phyloP scores from a whole-genome alignment of 2,888 invertebrate genomes.

The Limnephilus auricula region DNA sequence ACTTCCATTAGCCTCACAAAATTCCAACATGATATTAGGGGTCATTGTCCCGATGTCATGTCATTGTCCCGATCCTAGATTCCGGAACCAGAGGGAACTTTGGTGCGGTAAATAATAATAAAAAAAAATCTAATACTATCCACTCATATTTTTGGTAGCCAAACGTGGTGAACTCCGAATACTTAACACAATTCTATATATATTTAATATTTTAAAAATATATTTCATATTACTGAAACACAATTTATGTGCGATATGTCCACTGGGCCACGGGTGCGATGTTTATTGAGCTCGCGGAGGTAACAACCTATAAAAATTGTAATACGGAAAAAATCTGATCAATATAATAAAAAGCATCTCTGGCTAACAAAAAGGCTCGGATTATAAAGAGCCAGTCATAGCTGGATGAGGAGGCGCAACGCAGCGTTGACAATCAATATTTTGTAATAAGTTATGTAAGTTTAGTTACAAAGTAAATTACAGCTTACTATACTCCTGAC shows the following conservation, averaged over 20 bases:
- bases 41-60: no score
- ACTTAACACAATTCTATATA: no score
- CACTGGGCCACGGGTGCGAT: constrained; percentile 51
- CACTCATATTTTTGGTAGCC: no score
- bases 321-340: constrained; percentile 65
- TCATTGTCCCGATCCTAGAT: no score
- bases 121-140: no score
- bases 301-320: constrained; percentile 63
- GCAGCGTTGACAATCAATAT: background rate
- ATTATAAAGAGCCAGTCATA: constrained; percentile 59
- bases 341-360: constrained; percentile 65
- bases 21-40: no score
- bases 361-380: constrained; percentile 62
- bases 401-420: constrained; percentile 55
- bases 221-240: no score
- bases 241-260: background rate
- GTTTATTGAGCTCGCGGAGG: constrained; percentile 48
- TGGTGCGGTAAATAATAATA: no score
- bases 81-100: no score
- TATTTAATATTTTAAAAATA: no score
- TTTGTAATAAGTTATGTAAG: background rate
- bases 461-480: background rate
- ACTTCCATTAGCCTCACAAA: no score
- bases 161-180: background rate
- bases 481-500: background rate